These are phyloP conservation scores for Rhinophrynus dorsalis DNA, from an alignment of 2,797 vertebrate genomes.

Conservation along the genomic window DNA sequence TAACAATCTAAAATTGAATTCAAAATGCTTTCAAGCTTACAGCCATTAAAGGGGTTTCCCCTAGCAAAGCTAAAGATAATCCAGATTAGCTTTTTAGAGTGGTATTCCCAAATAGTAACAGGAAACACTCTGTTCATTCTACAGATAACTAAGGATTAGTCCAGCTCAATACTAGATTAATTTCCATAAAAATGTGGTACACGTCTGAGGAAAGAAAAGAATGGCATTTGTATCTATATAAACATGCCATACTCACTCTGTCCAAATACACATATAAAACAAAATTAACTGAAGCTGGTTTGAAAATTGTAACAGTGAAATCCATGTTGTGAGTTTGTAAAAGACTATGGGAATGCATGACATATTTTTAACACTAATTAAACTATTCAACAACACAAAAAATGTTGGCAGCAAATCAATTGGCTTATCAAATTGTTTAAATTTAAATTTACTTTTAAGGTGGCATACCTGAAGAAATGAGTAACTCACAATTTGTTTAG, in stretches of 20 bases:
- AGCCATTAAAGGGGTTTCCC: conserved; percentile 39
- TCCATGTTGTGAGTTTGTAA: neutral
- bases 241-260: neutral
- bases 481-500: too few relatives aligned
- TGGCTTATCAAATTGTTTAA: too few relatives aligned
- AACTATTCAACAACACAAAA: too few relatives aligned
- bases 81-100: conserved; percentile 41
- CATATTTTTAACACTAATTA: too few relatives aligned
- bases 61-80: conserved; percentile 28
- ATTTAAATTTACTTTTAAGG: too few relatives aligned
- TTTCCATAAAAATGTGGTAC: conserved; percentile 2
- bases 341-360: neutral
- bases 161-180: conserved; percentile 34
- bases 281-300: neutral
- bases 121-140: conserved; percentile 17
- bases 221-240: neutral
- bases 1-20: conserved; percentile 18
- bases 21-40: conserved; percentile 30
- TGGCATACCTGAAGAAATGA: too few relatives aligned
- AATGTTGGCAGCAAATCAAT: too few relatives aligned
- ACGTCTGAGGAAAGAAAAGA: neutral
- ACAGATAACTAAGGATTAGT: conserved; percentile 32
- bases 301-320: neutral
- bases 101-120: conserved; percentile 5
- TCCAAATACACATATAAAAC: neutral